phyloP scores from a whole-genome alignment of 2,797 vertebrate genomes.

The Coregonus ussuriensis region DNA sequence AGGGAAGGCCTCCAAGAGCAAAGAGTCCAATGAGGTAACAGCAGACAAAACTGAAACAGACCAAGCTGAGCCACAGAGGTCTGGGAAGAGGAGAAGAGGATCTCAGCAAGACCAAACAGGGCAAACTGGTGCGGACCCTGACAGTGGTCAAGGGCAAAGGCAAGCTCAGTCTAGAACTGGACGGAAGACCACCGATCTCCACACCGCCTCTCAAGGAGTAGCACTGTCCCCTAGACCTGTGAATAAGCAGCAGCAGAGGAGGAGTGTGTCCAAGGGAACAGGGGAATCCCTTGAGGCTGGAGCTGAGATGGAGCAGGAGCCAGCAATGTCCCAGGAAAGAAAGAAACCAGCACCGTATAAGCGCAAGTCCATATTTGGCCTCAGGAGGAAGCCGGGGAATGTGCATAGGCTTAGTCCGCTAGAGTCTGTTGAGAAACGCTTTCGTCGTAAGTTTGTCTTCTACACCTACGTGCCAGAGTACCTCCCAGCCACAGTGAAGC shows the following conservation, averaged over 20 bases:
- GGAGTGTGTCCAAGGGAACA: slow-evolving; percentile 41
- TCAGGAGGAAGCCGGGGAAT: slow-evolving; percentile 41
- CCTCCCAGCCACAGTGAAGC: background rate
- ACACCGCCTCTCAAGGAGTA: slow-evolving; percentile 32
- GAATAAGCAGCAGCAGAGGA: slow-evolving; percentile 53
- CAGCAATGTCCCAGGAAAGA: slow-evolving; percentile 45
- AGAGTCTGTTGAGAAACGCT: slow-evolving; percentile 30
- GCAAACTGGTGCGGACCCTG: slow-evolving; percentile 14
- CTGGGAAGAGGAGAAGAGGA: slow-evolving; percentile 34
- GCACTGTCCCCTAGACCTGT: slow-evolving; percentile 40
- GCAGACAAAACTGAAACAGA: slow-evolving; percentile 36
- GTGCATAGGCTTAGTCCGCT: background rate
- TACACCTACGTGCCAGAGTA: slow-evolving; percentile 60
- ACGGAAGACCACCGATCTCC: slow-evolving; percentile 11
- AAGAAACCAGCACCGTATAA: slow-evolving; percentile 37
- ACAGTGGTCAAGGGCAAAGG: slow-evolving; percentile 49
- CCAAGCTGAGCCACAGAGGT: slow-evolving; percentile 28
- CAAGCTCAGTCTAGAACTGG: slow-evolving; percentile 13
- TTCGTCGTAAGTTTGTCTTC: slow-evolving; percentile 52
- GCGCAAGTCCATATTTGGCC: slow-evolving; percentile 57
- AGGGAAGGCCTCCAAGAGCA: slow-evolving; percentile 44
- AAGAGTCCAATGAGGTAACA: slow-evolving; percentile 42
- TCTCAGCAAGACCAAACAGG: slow-evolving; percentile 34
- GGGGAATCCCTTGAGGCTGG: slow-evolving; percentile 58
- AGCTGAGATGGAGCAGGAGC: slow-evolving; percentile 56